phyloP scores from a whole-genome alignment of 2,888 invertebrate species.

The Pocota personata region DNA sequence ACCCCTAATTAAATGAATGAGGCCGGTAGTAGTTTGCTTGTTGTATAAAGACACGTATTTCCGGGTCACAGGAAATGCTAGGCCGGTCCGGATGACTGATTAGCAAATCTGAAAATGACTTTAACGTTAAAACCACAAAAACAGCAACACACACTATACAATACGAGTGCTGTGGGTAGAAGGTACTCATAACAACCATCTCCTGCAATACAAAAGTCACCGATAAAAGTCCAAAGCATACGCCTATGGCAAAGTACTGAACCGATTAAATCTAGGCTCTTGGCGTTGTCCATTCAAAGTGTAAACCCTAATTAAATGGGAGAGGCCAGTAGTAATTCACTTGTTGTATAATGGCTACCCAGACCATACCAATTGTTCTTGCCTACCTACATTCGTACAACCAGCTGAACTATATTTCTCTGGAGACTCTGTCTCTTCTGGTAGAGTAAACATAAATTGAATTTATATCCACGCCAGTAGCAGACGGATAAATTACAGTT shows the following conservation, averaged over 20 bases:
- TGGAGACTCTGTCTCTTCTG: background rate
- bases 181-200: background rate
- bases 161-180: background rate
- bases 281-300: background rate
- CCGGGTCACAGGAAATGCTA: background rate
- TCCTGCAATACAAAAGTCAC: background rate
- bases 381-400: background rate
- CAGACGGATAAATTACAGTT: background rate
- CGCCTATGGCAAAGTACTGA: background rate
- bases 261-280: background rate
- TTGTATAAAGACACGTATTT: background rate
- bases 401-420: background rate
- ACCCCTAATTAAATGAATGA: background rate
- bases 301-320: background rate
- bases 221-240: background rate
- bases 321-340: background rate
- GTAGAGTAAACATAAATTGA: background rate
- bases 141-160: too few relatives aligned
- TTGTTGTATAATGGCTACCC: background rate
- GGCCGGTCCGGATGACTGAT: background rate
- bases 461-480: background rate
- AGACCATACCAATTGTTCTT: background rate
- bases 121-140: too few relatives aligned
- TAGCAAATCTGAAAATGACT: background rate
- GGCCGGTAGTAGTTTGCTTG: background rate